A percentile compares a stretch with the other conserved stretches of the same genome.
These are phyloP conservation scores for Oceanodroma leucorhoa DNA, from an alignment of 2,797 vertebrate genomes.

Conservation along the genomic window DNA sequence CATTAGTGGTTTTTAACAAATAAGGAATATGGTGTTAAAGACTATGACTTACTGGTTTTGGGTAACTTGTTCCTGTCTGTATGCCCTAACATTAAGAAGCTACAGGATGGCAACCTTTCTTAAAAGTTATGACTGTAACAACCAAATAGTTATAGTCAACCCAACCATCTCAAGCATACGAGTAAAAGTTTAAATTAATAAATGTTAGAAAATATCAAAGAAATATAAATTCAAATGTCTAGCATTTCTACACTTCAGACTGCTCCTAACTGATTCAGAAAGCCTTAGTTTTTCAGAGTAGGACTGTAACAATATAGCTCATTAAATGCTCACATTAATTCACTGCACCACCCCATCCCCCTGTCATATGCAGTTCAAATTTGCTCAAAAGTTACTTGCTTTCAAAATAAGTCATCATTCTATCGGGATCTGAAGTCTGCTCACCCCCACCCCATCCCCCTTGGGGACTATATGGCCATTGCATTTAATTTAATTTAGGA, in stretches of 20 bases:
- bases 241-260: not conserved
- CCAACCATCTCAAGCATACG: accelerated
- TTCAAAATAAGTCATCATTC: conserved; percentile 35
- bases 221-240: not conserved
- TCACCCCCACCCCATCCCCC: not conserved
- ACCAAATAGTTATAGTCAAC: not conserved
- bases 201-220: not conserved
- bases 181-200: conserved; percentile 2
- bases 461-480: not conserved
- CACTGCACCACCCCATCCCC: not conserved
- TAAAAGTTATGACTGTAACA: not conserved
- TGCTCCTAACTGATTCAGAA: not conserved
- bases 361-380: not conserved
- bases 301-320: not conserved
- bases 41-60: not conserved
- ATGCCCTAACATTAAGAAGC: not conserved
- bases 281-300: not conserved
- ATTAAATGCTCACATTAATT: conserved; percentile 32
- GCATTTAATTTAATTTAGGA: conserved; percentile 57
- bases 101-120: not conserved
- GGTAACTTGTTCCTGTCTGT: not conserved
- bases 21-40: not conserved
- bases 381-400: conserved; percentile 45
- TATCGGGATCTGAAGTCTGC: not conserved
- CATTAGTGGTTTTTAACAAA: not conserved